A percentile compares a stretch with the other conserved stretches of the same genome.
Evolutionary conservation across 2,888 invertebrate genomes (phyloP).

Genomic region (Eristalis intricaria): DNA sequence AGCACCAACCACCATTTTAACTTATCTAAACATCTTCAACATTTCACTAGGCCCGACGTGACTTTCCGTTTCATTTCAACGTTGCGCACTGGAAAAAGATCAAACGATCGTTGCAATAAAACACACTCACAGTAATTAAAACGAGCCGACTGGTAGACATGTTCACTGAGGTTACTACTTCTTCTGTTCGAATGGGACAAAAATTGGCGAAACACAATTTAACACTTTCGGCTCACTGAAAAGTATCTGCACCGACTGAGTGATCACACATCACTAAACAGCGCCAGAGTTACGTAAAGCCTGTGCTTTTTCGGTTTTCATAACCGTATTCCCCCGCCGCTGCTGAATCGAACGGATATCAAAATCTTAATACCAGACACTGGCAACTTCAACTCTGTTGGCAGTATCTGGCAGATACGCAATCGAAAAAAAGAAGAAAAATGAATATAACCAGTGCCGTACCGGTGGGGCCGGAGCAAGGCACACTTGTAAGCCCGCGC

Average conservation of each 20-base stretch:
- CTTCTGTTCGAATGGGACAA: background rate
- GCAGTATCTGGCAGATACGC: slow-evolving; percentile 24
- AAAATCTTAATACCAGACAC: slow-evolving; percentile 29
- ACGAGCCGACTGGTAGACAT: slow-evolving; percentile 24
- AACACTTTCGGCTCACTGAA: slow-evolving; percentile 8
- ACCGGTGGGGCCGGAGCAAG: background rate
- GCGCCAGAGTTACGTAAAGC: slow-evolving; percentile 45
- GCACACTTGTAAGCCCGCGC: background rate
- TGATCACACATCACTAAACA: slow-evolving; percentile 59
- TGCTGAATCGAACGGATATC: slow-evolving; percentile 28
- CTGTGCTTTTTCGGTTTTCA: slow-evolving; percentile 20
- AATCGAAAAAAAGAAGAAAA: background rate
- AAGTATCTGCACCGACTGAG: slow-evolving; percentile 32
- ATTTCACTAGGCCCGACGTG: background rate
- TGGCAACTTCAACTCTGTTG: slow-evolving; percentile 10
- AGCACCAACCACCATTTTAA: background rate
- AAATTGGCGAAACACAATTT: background rate
- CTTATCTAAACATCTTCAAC: background rate
- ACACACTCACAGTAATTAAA: slow-evolving; percentile 40
- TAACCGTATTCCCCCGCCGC: slow-evolving; percentile 38
- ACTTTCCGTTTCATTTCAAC: slow-evolving; percentile 5
- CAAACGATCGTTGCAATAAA: background rate
- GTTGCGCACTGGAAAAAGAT: background rate
- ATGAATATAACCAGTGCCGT: background rate
- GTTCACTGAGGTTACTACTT: background rate